These are phyloP conservation scores for Ischnura elegans DNA, from an alignment of 2,888 invertebrate species.

Conservation along the genomic window DNA sequence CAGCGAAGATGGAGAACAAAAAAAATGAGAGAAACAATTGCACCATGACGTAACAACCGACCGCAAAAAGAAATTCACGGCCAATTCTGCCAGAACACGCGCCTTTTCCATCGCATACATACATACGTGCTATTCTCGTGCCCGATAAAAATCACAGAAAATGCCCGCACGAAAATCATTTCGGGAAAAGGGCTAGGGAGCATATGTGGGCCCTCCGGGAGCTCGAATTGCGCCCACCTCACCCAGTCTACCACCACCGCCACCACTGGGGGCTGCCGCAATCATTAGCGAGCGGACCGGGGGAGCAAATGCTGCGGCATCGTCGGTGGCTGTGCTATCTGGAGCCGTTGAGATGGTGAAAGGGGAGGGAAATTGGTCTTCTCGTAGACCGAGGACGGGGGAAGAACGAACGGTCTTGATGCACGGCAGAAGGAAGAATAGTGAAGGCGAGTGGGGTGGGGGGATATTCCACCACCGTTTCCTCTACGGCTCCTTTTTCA, in stretches of 20 bases:
- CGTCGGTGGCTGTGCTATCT: not conserved
- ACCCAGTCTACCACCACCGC: not conserved
- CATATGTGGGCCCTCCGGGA: not conserved
- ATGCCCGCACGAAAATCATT: not conserved
- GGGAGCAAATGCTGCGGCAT: not conserved
- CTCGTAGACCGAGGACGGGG: not conserved
- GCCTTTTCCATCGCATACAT: not conserved
- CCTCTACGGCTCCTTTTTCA: conserved; percentile 13
- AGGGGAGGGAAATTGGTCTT: not conserved
- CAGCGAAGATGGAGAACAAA: not conserved
- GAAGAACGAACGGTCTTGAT: not conserved
- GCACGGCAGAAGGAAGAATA: not conserved
- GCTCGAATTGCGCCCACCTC: not conserved
- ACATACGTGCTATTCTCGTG: too few relatives aligned
- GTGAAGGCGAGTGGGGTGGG: not conserved
- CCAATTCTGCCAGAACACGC: not conserved
- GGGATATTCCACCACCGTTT: not conserved
- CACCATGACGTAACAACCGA: not conserved
- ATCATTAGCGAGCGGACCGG: not conserved
- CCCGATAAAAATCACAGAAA: not conserved
- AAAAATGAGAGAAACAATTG: not conserved
- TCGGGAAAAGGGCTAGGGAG: not conserved
- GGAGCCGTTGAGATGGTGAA: not conserved
- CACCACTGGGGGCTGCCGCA: not conserved
- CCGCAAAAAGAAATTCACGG: not conserved